phyloP scores from a whole-genome alignment of 2,888 invertebrate genomes.

The Sphinx pinastri region DNA sequence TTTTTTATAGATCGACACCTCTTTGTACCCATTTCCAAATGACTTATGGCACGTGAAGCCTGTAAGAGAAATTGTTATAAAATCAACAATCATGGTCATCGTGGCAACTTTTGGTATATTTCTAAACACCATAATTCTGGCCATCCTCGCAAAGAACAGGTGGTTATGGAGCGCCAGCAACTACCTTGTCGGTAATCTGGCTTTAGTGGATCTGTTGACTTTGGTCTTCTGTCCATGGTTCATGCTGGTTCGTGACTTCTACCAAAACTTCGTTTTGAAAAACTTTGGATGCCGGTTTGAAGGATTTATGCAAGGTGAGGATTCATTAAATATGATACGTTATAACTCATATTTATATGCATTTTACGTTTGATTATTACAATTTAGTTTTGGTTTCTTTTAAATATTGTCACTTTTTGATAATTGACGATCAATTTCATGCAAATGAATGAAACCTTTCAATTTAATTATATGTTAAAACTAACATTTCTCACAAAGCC shows the following conservation, averaged over 20 bases:
- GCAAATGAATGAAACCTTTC: no score
- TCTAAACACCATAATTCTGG: constrained; percentile 86
- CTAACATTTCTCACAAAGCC: no score
- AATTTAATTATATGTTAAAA: no score
- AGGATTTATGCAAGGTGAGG: constrained; percentile 88
- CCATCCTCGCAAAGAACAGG: constrained; percentile 85
- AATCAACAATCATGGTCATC: constrained; percentile 84
- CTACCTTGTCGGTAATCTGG: constrained; percentile 89
- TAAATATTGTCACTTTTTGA: no score
- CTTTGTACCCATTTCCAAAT: constrained; percentile 82
- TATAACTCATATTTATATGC: no score
- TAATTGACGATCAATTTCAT: no score
- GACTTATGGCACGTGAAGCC: constrained; percentile 87
- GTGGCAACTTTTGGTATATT: constrained; percentile 86
- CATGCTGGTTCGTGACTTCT: constrained; percentile 89
- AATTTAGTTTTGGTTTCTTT: no score
- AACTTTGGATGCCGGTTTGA: constrained; percentile 90
- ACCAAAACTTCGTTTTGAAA: constrained; percentile 90
- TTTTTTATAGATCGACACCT: constrained; percentile 67
- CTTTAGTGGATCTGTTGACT: constrained; percentile 87
- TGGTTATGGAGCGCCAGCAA: constrained; percentile 88
- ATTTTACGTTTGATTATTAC: no score
- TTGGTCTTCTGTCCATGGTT: constrained; percentile 89
- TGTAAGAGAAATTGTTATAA: constrained; percentile 84
- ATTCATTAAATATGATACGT: background rate